These are phyloP conservation scores for Apodemia zela DNA, from an alignment of 2,888 invertebrate genomes.

Conservation along the genomic window DNA sequence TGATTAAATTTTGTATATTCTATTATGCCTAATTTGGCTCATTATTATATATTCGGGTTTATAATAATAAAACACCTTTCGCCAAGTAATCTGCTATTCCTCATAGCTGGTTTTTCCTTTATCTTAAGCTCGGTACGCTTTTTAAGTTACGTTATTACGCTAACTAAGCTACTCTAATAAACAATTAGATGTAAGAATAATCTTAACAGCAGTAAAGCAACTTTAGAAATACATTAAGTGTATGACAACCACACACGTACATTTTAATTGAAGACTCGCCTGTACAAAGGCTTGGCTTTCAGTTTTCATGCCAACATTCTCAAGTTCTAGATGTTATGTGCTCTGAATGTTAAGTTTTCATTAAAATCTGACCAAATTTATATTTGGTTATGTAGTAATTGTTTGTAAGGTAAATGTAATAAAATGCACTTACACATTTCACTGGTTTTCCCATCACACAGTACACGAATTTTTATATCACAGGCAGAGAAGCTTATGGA, in stretches of 20 bases:
- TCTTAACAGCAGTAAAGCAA: background rate
- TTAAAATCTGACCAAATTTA: background rate
- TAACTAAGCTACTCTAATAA: background rate
- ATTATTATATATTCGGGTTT: no score
- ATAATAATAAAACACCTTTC: no score
- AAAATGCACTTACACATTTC: no score
- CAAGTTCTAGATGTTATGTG: background rate
- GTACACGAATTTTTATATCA: no score
- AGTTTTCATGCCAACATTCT: conserved; percentile 8
- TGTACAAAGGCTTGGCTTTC: background rate
- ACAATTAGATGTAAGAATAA: background rate
- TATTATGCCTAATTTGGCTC: no score
- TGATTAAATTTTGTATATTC: no score
- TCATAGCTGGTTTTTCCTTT: no score
- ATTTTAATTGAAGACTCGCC: conserved; percentile 8
- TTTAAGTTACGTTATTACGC: background rate
- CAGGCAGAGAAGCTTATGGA: no score
- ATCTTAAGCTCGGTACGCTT: no score
- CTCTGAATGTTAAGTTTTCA: background rate
- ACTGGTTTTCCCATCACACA: no score
- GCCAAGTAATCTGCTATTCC: no score
- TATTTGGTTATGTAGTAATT: background rate
- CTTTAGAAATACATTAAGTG: background rate
- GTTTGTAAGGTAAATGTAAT: no score
- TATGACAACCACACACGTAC: background rate